phyloP scores from a whole-genome alignment of 2,797 vertebrate species.

The Oreochromis grahami region DNA sequence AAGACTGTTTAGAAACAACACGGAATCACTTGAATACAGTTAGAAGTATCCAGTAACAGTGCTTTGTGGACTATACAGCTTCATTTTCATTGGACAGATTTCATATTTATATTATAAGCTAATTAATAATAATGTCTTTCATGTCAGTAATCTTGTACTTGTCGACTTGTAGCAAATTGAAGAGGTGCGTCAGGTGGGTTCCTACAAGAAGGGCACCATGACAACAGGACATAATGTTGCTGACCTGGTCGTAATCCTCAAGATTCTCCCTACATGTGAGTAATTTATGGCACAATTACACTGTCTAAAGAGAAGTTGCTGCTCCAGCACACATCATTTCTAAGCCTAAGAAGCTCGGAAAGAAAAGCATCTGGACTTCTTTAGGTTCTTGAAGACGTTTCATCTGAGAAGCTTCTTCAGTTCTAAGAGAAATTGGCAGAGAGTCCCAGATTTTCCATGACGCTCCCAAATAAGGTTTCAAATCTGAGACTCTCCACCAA shows the following conservation, averaged over 20 bases:
- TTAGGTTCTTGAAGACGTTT: accelerated
- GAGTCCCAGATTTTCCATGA: neutral
- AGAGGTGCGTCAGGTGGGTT: constrained; percentile 95
- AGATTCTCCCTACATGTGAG: constrained; percentile 94
- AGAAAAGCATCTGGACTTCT: accelerated
- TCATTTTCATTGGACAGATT: neutral
- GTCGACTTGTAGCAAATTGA: constrained; percentile 87
- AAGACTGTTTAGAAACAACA: neutral
- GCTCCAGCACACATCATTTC: neutral
- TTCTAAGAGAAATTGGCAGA: neutral
- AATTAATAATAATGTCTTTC: neutral
- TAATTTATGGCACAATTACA: neutral
- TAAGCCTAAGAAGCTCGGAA: neutral
- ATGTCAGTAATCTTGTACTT: accelerated
- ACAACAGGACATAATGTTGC: constrained; percentile 94
- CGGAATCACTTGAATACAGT: accelerated
- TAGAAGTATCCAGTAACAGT: neutral
- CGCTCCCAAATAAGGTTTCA: neutral
- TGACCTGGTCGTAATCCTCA: constrained; percentile 93
- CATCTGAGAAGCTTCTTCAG: neutral
- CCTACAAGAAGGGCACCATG: constrained; percentile 99
- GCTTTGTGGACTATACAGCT: accelerated
- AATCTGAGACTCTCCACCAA: neutral
- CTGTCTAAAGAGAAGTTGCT: neutral
- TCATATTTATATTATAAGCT: neutral